Percentiles rank a stretch among this genome's conserved stretches.
phyloP scores from a whole-genome alignment of 2,888 invertebrate species.

The Papilio demoleus region DNA sequence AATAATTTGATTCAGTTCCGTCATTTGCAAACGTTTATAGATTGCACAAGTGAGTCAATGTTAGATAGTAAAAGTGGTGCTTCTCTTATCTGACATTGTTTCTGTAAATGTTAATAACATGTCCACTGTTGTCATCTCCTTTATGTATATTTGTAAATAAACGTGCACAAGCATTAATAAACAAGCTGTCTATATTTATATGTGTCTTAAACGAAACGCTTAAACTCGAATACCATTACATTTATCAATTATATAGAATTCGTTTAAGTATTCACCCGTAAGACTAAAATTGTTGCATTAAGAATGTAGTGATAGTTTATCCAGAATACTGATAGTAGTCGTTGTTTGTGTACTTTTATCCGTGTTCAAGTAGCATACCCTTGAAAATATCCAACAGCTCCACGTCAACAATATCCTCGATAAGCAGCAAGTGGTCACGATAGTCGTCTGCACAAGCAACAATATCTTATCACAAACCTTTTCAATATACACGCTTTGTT shows the following conservation, averaged over 20 bases:
- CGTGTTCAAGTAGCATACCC: background rate
- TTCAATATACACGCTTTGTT: slow-evolving; percentile 7
- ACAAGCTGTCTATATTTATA: too few relatives aligned
- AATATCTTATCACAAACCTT: slow-evolving; percentile 15
- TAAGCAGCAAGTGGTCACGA: slow-evolving; percentile 20
- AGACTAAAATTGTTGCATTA: too few relatives aligned
- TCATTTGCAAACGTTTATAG: background rate
- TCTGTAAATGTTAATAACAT: background rate
- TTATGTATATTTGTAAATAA: background rate
- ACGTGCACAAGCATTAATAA: too few relatives aligned
- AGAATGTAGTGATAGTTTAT: background rate
- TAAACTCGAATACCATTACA: too few relatives aligned
- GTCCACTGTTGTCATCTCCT: background rate
- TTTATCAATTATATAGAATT: too few relatives aligned
- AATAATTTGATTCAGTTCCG: background rate
- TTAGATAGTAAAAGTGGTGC: slow-evolving; percentile 25
- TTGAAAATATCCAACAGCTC: background rate
- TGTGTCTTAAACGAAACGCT: too few relatives aligned
- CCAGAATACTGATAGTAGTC: background rate
- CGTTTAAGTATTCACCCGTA: too few relatives aligned
- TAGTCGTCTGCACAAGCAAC: slow-evolving; percentile 6
- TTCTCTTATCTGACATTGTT: slow-evolving; percentile 12
- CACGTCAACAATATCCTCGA: slow-evolving; percentile 24
- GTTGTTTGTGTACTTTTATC: slow-evolving; percentile 1
- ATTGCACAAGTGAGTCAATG: slow-evolving; percentile 6